Evolutionary conservation across 1,140 invertebrate species (phyloP).

Genomic region (Gryon sp.): DNA sequence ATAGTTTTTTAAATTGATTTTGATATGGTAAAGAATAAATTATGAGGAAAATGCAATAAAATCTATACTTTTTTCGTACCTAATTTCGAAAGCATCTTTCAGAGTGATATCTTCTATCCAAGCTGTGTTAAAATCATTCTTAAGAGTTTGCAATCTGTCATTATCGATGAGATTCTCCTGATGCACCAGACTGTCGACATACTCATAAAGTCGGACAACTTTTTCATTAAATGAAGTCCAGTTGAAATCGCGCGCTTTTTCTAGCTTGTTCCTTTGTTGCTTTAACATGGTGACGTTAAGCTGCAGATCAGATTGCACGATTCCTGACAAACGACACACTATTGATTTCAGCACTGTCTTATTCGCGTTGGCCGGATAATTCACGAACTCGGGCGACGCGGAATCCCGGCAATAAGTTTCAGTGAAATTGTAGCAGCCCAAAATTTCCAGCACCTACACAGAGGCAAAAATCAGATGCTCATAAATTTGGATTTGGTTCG

Average conservation of each 20-base stretch:
- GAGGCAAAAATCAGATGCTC: constrained; percentile 15
- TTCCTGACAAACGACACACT: constrained; percentile 67
- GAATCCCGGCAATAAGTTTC: constrained; percentile 63
- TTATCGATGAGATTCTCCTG: constrained; percentile 56
- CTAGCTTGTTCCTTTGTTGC: constrained; percentile 13
- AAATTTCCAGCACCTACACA: constrained; percentile 71
- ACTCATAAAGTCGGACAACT: constrained; percentile 68
- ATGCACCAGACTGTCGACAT: constrained; percentile 69
- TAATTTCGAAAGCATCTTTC: constrained; percentile 67
- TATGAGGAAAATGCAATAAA: too few species aligned
- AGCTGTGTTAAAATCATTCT: constrained; percentile 52
- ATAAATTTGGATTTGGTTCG: constrained; percentile 34
- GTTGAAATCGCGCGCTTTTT: constrained; percentile 61
- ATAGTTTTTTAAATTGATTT: too few species aligned
- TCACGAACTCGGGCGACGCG: constrained; percentile 62
- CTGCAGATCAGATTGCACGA: constrained; percentile 65
- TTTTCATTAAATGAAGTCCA: constrained; percentile 73
- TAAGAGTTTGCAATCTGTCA: constrained; percentile 49
- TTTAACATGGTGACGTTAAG: constrained; percentile 62
- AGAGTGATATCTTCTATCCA: constrained; percentile 64
- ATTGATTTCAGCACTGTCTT: constrained; percentile 68
- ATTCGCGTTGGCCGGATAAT: constrained; percentile 70
- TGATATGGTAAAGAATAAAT: too few species aligned
- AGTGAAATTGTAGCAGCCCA: constrained; percentile 73
- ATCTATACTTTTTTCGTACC: constrained; percentile 68